phyloP scores from a whole-genome alignment of 2,888 invertebrate genomes.

The Microplitis deprimator region DNA sequence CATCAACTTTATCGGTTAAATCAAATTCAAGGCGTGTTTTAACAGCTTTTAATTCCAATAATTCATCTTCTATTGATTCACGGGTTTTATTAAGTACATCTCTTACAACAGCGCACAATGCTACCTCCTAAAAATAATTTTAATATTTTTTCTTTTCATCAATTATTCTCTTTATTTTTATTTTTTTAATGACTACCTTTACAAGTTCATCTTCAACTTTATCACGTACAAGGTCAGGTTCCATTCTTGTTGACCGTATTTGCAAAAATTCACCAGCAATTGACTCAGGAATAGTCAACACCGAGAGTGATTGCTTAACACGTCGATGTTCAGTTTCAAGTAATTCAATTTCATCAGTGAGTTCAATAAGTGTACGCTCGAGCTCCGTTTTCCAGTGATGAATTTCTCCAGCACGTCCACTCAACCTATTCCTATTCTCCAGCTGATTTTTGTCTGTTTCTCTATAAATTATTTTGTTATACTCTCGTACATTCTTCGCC shows the following conservation, averaged over 20 bases:
- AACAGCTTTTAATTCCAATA: slow-evolving; percentile 82
- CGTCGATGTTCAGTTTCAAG: slow-evolving; percentile 80
- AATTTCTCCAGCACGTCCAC: slow-evolving; percentile 79
- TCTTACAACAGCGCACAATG: slow-evolving; percentile 80
- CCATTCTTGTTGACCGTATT: slow-evolving; percentile 79
- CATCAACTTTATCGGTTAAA: slow-evolving; percentile 91
- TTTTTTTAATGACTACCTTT: slow-evolving; percentile 69
- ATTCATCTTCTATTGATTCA: slow-evolving; percentile 79
- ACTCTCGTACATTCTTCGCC: slow-evolving; percentile 76
- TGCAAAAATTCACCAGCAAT: slow-evolving; percentile 85
- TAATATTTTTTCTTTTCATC: background rate
- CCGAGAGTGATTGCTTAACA: slow-evolving; percentile 79
- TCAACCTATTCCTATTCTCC: slow-evolving; percentile 78
- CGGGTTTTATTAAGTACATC: slow-evolving; percentile 77
- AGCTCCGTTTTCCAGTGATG: slow-evolving; percentile 84
- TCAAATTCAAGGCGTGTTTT: slow-evolving; percentile 89
- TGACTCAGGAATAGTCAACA: slow-evolving; percentile 80
- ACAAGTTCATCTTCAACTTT: slow-evolving; percentile 83
- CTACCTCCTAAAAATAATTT: slow-evolving; percentile 73
- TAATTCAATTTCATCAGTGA: slow-evolving; percentile 80
- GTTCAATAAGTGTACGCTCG: slow-evolving; percentile 79
- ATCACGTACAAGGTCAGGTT: slow-evolving; percentile 83
- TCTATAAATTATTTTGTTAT: slow-evolving; percentile 78
- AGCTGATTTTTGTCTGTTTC: slow-evolving; percentile 80
- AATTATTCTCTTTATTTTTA: slow-evolving; percentile 10